Base-by-base conservation (phyloP, 2,797 vertebrate species). In the Acipenser transmontanus region DNA sequence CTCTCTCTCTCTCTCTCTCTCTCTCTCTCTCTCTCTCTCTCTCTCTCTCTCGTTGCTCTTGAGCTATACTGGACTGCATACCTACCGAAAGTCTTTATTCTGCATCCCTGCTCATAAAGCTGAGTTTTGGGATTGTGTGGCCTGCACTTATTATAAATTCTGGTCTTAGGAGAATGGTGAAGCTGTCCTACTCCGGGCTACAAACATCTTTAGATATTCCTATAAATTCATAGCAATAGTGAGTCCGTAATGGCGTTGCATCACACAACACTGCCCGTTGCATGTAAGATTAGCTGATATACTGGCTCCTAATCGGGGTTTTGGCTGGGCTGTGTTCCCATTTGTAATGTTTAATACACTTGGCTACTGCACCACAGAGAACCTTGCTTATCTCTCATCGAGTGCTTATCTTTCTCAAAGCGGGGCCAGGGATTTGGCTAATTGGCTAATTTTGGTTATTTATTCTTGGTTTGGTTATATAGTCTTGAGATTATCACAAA, bases 271-370 rank as follows among this genome's bases (percentile, higher is more conserved):
- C 34, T 34, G 34, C 2, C 34, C 34, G 34, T 34, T 34, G 34
- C 34, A 3, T 34, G 34, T 34, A 34, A 4, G 61, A 56, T 50
- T 12, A 34, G 47, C 50, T 48, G 49, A 64, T 50, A 20, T 49
- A 65, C 61, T n/a, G 50, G 63, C 56, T 54, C 68, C 63, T 64
- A 65, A 50, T 47, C 63, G 50, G 59, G 59, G 57, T 65, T 52
- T 49, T 65, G 63, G 68, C 63, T 6, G 59, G 50, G 20, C n/a
- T 51, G 34, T 50, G 47, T 64, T 64, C 51, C 52, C 60, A 47
- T 61, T 52, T 14, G 34, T 49, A 60, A 56, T 59, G 67, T 66
- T 76, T 71, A 71, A 73, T 76, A 71, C 69, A 66, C 62, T 64
- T 66, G 68, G 65, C 62, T 70, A 62, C 69, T 69, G 69, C 66